A percentile compares a stretch with the other conserved stretches of the same genome.
Conservation (phyloP, 2,797 vertebrate genomes). For the Neosilurus hyrtlii region DNA sequence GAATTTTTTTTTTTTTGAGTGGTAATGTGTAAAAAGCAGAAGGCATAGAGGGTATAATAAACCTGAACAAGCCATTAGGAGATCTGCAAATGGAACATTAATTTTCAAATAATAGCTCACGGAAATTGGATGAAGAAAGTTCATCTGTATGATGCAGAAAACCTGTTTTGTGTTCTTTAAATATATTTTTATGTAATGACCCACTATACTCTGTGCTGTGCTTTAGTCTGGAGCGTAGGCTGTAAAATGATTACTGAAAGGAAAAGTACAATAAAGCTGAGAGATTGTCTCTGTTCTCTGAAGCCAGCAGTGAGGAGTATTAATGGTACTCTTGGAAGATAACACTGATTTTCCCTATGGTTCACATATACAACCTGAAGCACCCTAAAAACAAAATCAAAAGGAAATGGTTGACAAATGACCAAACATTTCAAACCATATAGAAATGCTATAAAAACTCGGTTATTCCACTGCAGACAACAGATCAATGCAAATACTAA, state of each 20-base stretch:
- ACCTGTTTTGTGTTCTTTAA: constrained; percentile 27
- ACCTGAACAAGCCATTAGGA: constrained; percentile 39
- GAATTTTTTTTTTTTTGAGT: neutral
- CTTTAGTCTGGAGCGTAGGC: neutral
- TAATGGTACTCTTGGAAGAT: constrained; percentile 2
- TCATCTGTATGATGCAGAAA: constrained; percentile 31
- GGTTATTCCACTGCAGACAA: neutral
- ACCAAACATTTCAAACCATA: neutral
- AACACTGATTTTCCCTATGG: constrained; percentile 7
- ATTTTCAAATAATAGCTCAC: constrained; percentile 33
- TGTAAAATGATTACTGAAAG: constrained; percentile 22
- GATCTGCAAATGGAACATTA: constrained; percentile 35
- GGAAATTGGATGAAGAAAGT: constrained; percentile 30
- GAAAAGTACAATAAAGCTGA: constrained; percentile 5
- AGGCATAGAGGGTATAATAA: neutral
- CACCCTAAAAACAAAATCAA: neutral
- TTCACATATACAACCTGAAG: neutral
- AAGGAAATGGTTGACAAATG: constrained; percentile 9
- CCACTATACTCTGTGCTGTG: neutral
- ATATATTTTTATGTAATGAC: constrained; percentile 10
- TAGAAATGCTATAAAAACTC: neutral
- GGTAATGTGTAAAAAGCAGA: constrained; percentile 24
- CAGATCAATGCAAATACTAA: neutral
- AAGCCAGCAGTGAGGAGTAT: neutral
- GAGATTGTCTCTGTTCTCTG: neutral